Evolutionary conservation across 2,113 vertebrate genomes (phyloP), one percentile per base, ranked within the genome.

Genomic region (Capreolus pygargus): DNA sequence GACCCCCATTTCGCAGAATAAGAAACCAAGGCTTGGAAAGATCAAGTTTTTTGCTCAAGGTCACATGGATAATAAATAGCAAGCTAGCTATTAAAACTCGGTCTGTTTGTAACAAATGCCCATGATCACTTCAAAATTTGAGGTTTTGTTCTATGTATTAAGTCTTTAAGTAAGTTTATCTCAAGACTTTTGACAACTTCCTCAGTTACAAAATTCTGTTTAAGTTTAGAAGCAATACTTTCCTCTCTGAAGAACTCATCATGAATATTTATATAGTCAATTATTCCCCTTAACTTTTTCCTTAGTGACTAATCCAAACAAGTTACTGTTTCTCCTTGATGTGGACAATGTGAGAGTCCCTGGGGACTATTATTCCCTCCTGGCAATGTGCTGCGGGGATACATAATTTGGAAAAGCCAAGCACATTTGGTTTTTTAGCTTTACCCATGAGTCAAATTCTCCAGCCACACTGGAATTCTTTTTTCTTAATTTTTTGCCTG

Each of bases 271-370:
- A 97, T 27, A 47, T 55, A 70, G 33, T 94, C 39, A 91, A 43
- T 86, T 57, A 96, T 87, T 91, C 57, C 61, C 17, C 58, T 88
- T 91, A 76, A 84, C 64, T 39, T 88, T 91, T 79, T 86, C 60
- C 58, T 96, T 82, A 13, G 57, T 95, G 86, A 94, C 28, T 95
- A 89, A 90, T 94, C n/a, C 96, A 86, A 95, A 70, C 33, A 61
- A 58, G 60, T 91, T 92, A 86, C n/a, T 25, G 16, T 15, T 45
- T 45, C 47, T 94, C 45, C 76, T 96, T 83, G 67, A 94, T 61
- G 94, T 83, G 88, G 60, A 91, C 47, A 67, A 61, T 67, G 50
- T 64, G 23, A 78, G 27, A 89, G 52, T 92, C 60, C 28, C 60
- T 64, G 23, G 30, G 83, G 54, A 50, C 70, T 95, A 50, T 60